A percentile compares a stretch with the other conserved stretches of the same genome.
phyloP scores from a whole-genome alignment of 2,797 vertebrate species.

The Euphonia xanthogaster region DNA sequence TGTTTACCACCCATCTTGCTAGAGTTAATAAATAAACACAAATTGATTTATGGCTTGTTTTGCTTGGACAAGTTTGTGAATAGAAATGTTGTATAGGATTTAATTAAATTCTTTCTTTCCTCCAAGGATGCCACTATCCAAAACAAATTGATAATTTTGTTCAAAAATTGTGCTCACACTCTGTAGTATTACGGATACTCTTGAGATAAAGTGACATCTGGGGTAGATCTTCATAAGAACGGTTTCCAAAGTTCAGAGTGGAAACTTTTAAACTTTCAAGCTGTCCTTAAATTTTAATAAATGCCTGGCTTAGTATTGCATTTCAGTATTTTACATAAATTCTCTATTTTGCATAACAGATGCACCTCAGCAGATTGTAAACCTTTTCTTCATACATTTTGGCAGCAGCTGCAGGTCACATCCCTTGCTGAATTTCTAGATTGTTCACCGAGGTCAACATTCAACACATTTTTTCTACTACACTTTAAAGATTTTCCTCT shows the following conservation, averaged over 20 bases:
- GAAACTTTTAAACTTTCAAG: background rate
- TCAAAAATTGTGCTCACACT: background rate
- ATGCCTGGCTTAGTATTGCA: background rate
- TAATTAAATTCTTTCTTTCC: constrained; percentile 24
- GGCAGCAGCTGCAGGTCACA: background rate
- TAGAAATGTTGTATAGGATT: background rate
- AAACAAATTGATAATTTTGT: background rate
- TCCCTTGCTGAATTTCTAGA: background rate
- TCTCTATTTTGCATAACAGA: background rate
- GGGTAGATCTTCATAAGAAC: background rate
- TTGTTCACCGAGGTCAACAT: background rate
- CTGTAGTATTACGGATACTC: background rate
- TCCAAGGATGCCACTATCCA: background rate
- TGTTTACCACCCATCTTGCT: background rate
- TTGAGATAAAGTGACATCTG: background rate
- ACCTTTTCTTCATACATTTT: background rate
- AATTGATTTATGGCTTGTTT: background rate
- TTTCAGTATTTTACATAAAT: background rate
- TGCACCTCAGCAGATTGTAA: background rate
- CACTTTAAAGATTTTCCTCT: background rate
- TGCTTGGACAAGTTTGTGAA: constrained; percentile 8
- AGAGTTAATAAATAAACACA: background rate
- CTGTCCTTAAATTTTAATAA: background rate
- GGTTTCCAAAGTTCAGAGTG: background rate
- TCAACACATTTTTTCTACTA: background rate